A percentile compares a stretch with the other conserved stretches of the same genome.
These are phyloP conservation scores for Nebria brevicollis DNA, from an alignment of 2,888 invertebrate species.

Conservation along the genomic window DNA sequence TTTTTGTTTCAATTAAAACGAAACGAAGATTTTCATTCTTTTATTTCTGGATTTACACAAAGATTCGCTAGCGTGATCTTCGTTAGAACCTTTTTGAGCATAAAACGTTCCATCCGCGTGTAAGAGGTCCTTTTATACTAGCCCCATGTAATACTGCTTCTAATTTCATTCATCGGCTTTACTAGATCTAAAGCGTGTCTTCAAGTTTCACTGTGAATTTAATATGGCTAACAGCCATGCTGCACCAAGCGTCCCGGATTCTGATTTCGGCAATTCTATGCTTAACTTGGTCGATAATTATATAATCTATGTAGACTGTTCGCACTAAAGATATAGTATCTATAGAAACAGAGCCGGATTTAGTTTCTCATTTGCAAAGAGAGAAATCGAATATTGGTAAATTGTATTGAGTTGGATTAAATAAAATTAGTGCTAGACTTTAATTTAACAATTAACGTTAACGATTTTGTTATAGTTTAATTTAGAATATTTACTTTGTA, in stretches of 20 bases:
- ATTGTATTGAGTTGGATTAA: not conserved
- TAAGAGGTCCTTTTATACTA: not conserved
- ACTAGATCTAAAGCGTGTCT: not conserved
- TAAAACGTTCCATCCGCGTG: not conserved
- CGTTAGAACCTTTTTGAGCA: not conserved
- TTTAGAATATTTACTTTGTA: too few relatives aligned
- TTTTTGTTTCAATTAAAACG: not conserved
- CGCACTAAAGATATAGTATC: not conserved
- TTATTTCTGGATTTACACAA: not conserved
- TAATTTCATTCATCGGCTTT: not conserved
- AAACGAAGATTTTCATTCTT: not conserved
- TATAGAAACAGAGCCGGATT: not conserved
- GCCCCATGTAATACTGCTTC: not conserved
- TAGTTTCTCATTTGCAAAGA: not conserved
- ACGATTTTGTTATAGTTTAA: too few relatives aligned
- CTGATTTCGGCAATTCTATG: not conserved
- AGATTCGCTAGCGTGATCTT: not conserved
- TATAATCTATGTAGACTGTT: not conserved
- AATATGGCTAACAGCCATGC: not conserved
- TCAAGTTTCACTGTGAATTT: not conserved
- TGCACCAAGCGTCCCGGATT: not conserved
- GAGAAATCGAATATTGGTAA: not conserved
- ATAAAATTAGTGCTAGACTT: too few relatives aligned
- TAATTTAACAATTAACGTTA: too few relatives aligned
- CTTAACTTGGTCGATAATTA: not conserved